These are phyloP conservation scores for Alcis repandata DNA, from an alignment of 2,888 invertebrate genomes.

Conservation along the genomic window DNA sequence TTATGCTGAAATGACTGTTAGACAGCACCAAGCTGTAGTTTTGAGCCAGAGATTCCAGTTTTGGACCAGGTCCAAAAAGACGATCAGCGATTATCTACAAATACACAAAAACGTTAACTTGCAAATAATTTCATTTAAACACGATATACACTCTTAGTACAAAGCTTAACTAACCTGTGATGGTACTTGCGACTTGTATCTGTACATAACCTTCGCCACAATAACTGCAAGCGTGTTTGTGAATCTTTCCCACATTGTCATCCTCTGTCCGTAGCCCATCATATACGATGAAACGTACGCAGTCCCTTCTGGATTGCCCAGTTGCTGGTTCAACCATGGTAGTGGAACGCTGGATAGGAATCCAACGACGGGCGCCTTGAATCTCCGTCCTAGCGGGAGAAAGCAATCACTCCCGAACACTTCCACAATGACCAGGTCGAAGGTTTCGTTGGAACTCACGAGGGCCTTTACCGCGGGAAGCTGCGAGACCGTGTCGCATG, in stretches of 20 bases:
- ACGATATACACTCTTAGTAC: neutral
- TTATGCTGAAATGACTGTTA: conserved; percentile 86
- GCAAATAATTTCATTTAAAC: neutral
- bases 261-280: conserved; percentile 79
- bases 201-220: conserved; percentile 74
- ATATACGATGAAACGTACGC: conserved; percentile 86
- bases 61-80: conserved; percentile 81
- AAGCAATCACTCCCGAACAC: conserved; percentile 87
- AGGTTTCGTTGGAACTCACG: conserved; percentile 69
- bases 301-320: conserved; percentile 86
- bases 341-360: conserved; percentile 83
- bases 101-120: neutral
- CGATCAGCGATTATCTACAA: conserved; percentile 78
- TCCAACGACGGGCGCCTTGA: conserved; percentile 84
- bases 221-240: conserved; percentile 76
- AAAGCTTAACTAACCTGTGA: conserved; percentile 68
- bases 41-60: conserved; percentile 74
- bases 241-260: conserved; percentile 82
- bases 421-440: conserved; percentile 79
- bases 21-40: conserved; percentile 85
- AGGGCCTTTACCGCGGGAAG: conserved; percentile 72
- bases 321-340: conserved; percentile 85
- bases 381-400: conserved; percentile 83
- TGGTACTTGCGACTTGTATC: conserved; percentile 74
- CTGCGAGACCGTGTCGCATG: conserved; percentile 76